Conservation (phyloP, 2,797 vertebrate species). For the Anas flavirostris region DNA sequence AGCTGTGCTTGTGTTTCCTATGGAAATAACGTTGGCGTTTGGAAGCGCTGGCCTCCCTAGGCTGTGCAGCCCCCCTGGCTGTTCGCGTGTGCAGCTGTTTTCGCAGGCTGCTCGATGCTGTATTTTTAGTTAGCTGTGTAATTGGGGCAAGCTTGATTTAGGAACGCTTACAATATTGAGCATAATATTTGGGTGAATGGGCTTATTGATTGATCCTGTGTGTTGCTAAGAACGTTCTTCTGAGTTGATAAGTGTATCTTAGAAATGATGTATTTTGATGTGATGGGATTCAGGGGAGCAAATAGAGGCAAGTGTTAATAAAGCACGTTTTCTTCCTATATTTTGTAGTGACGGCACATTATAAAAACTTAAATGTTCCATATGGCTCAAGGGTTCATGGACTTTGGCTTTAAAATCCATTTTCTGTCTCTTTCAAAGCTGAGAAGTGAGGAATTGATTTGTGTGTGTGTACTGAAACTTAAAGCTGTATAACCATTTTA, state of each 20-base stretch:
- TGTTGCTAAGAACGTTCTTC: neutral
- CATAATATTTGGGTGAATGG: conserved; percentile 36
- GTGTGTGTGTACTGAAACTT: neutral
- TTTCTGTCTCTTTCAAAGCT: neutral
- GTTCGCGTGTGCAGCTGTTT: neutral
- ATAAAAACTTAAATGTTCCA: neutral
- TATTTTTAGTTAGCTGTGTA: neutral
- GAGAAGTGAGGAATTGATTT: neutral
- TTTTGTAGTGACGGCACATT: neutral
- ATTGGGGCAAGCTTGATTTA: conserved; percentile 15
- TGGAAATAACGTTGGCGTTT: rapidly evolving
- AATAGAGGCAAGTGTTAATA: neutral
- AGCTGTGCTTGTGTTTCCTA: neutral
- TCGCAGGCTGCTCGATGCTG: neutral
- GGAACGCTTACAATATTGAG: neutral
- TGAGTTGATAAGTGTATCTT: neutral
- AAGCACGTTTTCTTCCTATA: neutral
- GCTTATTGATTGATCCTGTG: neutral
- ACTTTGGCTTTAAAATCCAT: neutral
- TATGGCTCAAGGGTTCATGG: neutral
- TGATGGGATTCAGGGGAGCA: neutral
- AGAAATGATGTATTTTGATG: neutral
- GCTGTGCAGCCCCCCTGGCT: neutral
- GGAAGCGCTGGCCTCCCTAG: neutral
- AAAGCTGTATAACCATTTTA: neutral